Conservation (phyloP, 2,888 invertebrate genomes). For the Amiota mariae region DNA sequence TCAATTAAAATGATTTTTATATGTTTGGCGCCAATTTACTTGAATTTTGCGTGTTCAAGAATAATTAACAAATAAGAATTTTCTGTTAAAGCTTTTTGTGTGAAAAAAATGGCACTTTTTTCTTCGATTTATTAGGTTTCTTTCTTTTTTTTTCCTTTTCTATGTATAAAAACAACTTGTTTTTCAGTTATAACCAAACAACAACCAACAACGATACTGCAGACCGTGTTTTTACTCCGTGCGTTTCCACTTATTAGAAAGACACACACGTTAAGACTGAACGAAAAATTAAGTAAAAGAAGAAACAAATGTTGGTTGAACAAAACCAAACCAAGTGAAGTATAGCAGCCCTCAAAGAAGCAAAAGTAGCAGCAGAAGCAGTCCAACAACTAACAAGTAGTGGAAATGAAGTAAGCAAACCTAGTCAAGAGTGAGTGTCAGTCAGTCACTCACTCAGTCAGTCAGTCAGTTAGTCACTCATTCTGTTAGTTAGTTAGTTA, state of each 20-base stretch:
- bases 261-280: constrained; percentile 68
- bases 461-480: too few relatives aligned
- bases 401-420: too few relatives aligned
- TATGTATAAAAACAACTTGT: too few relatives aligned
- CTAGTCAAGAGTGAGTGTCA: too few relatives aligned
- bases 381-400: background rate
- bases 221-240: constrained; percentile 62
- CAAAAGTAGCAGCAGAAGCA: background rate
- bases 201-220: constrained; percentile 64
- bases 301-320: constrained; percentile 62
- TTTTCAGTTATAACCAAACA: constrained; percentile 6
- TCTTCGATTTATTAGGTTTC: constrained; percentile 4
- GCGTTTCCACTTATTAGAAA: constrained; percentile 50
- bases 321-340: constrained; percentile 46
- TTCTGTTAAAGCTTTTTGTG: constrained; percentile 9
- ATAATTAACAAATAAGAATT: constrained; percentile 47
- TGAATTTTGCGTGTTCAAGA: constrained; percentile 55
- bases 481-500: too few relatives aligned
- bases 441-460: too few relatives aligned
- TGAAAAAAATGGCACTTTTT: constrained; percentile 17
- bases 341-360: background rate
- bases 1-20: background rate
- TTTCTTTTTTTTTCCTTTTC: background rate
- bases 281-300: constrained; percentile 56
- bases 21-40: constrained; percentile 57